These are phyloP conservation scores for Heterodera schachtii DNA, from an alignment of 1,140 invertebrate species.

Conservation along the genomic window DNA sequence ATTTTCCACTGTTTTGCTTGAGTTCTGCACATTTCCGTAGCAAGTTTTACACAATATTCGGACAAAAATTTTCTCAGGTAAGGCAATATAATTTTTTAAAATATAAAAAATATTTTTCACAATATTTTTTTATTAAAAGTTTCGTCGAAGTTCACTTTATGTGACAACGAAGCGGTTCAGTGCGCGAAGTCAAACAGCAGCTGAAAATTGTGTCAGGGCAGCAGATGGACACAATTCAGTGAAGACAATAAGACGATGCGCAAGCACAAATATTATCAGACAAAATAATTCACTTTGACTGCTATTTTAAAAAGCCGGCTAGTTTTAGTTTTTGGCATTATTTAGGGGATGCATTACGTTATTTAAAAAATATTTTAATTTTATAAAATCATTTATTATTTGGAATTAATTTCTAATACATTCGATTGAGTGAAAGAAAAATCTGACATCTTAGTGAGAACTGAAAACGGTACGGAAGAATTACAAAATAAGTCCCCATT, in stretches of 20 bases:
- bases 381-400: too few relatives aligned
- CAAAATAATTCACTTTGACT: background rate
- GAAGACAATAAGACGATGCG: background rate
- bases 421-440: too few relatives aligned
- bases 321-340: too few relatives aligned
- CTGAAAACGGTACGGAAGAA: too few relatives aligned
- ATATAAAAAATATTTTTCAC: background rate
- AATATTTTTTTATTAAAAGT: background rate
- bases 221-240: background rate
- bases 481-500: too few relatives aligned
- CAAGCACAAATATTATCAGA: background rate
- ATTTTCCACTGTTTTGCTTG: slow-evolving; percentile 63
- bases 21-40: slow-evolving; percentile 62
- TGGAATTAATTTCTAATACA: too few relatives aligned
- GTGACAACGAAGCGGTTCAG: background rate
- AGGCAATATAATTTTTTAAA: background rate
- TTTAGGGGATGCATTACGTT: too few relatives aligned
- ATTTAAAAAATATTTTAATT: too few relatives aligned
- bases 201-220: background rate
- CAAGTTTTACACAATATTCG: slow-evolving; percentile 53
- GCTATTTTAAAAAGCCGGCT: too few relatives aligned
- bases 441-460: too few relatives aligned
- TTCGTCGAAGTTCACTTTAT: background rate
- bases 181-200: background rate
- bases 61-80: slow-evolving; percentile 61